phyloP scores from a whole-genome alignment of 1,140 invertebrate genomes.

The Bombus pyrosoma region DNA sequence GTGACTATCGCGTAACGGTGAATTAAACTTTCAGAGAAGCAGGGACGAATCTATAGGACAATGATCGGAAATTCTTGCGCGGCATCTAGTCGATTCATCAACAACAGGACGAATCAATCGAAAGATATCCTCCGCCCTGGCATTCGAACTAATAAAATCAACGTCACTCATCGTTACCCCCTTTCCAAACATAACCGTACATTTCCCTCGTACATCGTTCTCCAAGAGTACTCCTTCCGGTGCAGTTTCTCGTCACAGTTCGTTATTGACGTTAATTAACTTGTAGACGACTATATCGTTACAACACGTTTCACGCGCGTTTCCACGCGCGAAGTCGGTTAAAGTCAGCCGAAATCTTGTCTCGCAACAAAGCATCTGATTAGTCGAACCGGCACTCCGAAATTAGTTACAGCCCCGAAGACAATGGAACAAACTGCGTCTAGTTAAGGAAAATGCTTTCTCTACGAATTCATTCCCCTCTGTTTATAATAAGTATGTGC shows the following conservation, averaged over 20 bases:
- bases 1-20: background rate
- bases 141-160: constrained; percentile 4
- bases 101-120: background rate
- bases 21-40: background rate
- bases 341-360: constrained; percentile 6
- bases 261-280: constrained; percentile 3
- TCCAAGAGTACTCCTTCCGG: background rate
- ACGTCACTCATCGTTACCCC: constrained; percentile 3
- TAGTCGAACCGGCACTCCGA: background rate
- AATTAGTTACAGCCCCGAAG: background rate
- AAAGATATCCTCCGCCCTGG: background rate
- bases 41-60: background rate
- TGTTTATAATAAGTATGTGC: background rate
- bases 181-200: constrained; percentile 21
- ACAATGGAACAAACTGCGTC: constrained; percentile 20
- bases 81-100: background rate
- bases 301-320: background rate
- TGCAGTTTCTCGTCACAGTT: background rate
- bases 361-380: background rate
- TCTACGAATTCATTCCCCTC: background rate
- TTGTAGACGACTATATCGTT: background rate
- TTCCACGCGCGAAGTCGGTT: background rate
- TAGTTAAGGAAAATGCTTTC: constrained; percentile 12
- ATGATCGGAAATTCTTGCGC: background rate
- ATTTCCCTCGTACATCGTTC: background rate